Conservation (phyloP, 2,113 vertebrate genomes). For the Miniopterus natalensis region DNA sequence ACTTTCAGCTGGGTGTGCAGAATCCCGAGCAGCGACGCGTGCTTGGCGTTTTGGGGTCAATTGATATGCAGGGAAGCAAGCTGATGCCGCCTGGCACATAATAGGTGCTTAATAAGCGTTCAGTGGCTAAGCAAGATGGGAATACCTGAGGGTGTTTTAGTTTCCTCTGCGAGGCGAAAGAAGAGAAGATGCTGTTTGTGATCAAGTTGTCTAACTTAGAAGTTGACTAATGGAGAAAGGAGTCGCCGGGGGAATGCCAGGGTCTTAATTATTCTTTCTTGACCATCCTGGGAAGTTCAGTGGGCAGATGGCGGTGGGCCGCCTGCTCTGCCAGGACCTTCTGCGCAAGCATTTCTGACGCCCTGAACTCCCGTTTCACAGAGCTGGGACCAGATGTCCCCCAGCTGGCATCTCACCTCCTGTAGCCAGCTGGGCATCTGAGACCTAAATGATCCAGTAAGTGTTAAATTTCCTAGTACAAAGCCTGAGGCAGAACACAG, state of each 20-base stretch:
- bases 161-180: not conserved
- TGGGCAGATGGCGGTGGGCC: constrained; percentile 29
- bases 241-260: not conserved
- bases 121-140: not conserved
- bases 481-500: not conserved
- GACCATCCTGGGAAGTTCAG: not conserved
- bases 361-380: not conserved
- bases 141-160: not conserved
- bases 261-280: not conserved
- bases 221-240: not conserved
- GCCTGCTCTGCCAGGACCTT: not conserved
- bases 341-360: not conserved
- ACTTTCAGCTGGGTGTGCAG: not conserved
- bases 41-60: not conserved
- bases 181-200: not conserved
- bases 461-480: not conserved
- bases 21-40: not conserved
- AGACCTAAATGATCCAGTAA: not conserved
- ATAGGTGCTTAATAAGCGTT: not conserved
- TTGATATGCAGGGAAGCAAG: not conserved
- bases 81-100: not conserved
- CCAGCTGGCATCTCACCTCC: constrained; percentile 43
- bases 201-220: not conserved
- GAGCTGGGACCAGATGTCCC: constrained; percentile 9
- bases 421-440: not conserved